These are phyloP conservation scores for Spilogale gracilis DNA, from an alignment of 2,113 vertebrate genomes.

Conservation along the genomic window DNA sequence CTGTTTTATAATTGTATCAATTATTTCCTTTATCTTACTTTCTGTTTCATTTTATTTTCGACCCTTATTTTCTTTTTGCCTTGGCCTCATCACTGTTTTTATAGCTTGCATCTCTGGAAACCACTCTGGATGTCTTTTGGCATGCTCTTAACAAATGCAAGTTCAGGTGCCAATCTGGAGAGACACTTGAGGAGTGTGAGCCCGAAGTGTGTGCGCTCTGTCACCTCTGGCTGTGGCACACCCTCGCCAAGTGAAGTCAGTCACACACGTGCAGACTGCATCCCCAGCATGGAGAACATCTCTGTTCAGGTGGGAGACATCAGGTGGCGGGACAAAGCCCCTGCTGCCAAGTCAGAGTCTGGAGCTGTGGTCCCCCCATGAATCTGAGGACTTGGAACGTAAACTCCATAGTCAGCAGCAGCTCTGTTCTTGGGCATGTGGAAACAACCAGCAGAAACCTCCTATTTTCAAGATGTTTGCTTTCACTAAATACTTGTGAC, in stretches of 20 bases:
- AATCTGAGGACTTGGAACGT: not conserved
- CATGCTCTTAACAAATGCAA: not conserved
- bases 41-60: not conserved
- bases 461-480: not conserved
- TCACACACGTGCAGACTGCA: not conserved
- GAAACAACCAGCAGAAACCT: conserved; percentile 14
- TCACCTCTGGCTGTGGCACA: not conserved
- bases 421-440: not conserved
- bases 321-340: not conserved
- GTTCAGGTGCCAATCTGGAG: not conserved
- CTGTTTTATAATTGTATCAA: not conserved
- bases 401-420: not conserved
- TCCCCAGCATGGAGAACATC: not conserved
- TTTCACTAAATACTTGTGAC: not conserved
- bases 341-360: not conserved
- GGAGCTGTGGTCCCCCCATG: not conserved
- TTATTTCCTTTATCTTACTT: not conserved
- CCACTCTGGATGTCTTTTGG: not conserved
- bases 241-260: not conserved
- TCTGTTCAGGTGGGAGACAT: not conserved
- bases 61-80: not conserved
- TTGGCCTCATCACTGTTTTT: not conserved
- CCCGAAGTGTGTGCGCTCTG: not conserved
- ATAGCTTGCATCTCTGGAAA: not conserved
- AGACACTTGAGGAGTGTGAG: not conserved